Evolutionary conservation across 1,140 invertebrate species (phyloP).

Genomic region (Brachionus sp.): DNA sequence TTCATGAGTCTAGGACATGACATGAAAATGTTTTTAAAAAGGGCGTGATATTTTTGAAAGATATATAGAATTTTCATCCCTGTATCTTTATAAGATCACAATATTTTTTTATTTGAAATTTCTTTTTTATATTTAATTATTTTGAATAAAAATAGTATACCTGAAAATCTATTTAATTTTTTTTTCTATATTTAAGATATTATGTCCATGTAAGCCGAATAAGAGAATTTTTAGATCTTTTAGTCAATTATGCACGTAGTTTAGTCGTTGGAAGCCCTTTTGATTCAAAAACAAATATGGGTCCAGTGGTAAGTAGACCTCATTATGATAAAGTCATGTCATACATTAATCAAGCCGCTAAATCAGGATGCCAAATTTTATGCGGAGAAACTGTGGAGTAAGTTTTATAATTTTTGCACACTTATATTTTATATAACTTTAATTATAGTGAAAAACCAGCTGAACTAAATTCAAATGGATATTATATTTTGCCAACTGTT

Average conservation of each 20-base stretch:
- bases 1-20: too few species aligned
- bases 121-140: too few species aligned
- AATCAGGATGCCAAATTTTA: slow-evolving; percentile 53
- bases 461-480: slow-evolving; percentile 57
- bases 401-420: slow-evolving; percentile 47
- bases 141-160: too few species aligned
- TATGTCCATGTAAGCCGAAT: slow-evolving; percentile 40
- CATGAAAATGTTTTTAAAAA: too few species aligned
- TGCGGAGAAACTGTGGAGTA: slow-evolving; percentile 53
- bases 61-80: too few species aligned
- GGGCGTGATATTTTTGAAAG: too few species aligned
- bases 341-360: slow-evolving; percentile 57
- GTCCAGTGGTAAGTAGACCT: slow-evolving; percentile 62
- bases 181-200: slow-evolving; percentile 14
- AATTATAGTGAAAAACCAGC: slow-evolving; percentile 23
- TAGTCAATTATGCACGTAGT: slow-evolving; percentile 53
- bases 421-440: too few species aligned
- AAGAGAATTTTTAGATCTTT: slow-evolving; percentile 47
- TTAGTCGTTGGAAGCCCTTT: slow-evolving; percentile 62
- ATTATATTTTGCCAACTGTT: slow-evolving; percentile 63
- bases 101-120: too few species aligned
- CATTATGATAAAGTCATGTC: slow-evolving; percentile 63
- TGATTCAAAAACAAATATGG: slow-evolving; percentile 57
- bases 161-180: too few species aligned
- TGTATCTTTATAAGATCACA: too few species aligned